Conservation (phyloP, 2,113 vertebrate genomes). For the Orthonyx spaldingii region DNA sequence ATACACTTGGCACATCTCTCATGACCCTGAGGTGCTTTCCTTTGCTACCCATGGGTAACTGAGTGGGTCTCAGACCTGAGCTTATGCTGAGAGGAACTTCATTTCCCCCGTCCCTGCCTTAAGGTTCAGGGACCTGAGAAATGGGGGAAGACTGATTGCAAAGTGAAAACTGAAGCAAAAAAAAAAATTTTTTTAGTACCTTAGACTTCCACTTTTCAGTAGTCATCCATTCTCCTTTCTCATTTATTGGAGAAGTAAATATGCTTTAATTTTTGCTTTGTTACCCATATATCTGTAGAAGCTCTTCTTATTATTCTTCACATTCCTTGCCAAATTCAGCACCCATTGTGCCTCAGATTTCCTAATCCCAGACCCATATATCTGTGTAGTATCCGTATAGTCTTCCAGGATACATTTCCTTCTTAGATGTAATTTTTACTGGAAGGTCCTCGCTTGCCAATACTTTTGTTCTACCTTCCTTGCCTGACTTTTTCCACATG, state of each 20-base stretch:
- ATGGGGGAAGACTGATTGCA: background rate
- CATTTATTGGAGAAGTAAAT: background rate
- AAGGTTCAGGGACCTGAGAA: background rate
- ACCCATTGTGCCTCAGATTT: background rate
- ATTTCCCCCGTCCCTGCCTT: background rate
- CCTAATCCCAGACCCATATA: background rate
- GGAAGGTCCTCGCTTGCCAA: background rate
- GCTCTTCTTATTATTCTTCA: background rate
- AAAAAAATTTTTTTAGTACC: background rate
- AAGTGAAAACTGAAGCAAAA: background rate
- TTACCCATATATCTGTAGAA: background rate
- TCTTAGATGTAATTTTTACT: background rate
- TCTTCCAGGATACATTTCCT: background rate
- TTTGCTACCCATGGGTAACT: background rate
- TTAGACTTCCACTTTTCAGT: background rate
- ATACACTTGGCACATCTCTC: background rate
- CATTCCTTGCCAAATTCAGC: background rate
- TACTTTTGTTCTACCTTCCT: background rate
- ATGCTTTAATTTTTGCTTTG: background rate
- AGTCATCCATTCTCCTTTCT: background rate
- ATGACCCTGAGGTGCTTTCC: background rate
- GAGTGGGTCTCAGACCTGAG: rapidly evolving
- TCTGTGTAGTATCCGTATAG: background rate
- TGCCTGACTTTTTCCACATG: background rate
- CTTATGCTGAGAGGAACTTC: background rate